These are phyloP conservation scores for Cecropterus lyciades DNA, from an alignment of 1,140 invertebrate species.

Conservation along the genomic window DNA sequence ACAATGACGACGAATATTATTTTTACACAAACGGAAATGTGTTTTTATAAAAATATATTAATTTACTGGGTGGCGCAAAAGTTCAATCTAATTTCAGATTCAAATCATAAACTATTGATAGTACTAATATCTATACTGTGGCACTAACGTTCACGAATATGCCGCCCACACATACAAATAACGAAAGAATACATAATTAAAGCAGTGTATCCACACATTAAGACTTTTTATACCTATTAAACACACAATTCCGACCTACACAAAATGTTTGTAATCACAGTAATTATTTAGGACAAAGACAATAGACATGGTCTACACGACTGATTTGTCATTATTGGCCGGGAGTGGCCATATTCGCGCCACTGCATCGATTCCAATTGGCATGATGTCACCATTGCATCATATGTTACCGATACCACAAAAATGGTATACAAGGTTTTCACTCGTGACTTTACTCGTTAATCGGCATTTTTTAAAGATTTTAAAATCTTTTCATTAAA, in stretches of 20 bases:
- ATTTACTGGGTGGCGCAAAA: too few relatives aligned
- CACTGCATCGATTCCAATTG: conserved; percentile 44
- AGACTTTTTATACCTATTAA: not conserved
- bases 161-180: too few relatives aligned
- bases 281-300: conserved; percentile 60
- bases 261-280: conserved; percentile 41
- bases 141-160: too few relatives aligned
- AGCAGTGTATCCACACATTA: too few relatives aligned
- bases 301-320: conserved; percentile 49
- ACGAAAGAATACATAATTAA: too few relatives aligned
- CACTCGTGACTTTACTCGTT: not conserved
- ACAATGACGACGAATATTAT: too few relatives aligned
- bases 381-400: conserved; percentile 52
- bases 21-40: too few relatives aligned
- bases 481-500: too few relatives aligned
- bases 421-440: not conserved
- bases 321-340: conserved; percentile 50
- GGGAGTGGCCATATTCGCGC: conserved; percentile 47
- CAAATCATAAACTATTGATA: too few relatives aligned
- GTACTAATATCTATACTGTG: too few relatives aligned
- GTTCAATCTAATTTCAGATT: too few relatives aligned
- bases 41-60: too few relatives aligned
- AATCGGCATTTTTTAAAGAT: not conserved
- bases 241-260: not conserved
- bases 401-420: conserved; percentile 10